Base-by-base conservation (phyloP, 2,113 vertebrate genomes). In the Cephalopholis sonnerati region DNA sequence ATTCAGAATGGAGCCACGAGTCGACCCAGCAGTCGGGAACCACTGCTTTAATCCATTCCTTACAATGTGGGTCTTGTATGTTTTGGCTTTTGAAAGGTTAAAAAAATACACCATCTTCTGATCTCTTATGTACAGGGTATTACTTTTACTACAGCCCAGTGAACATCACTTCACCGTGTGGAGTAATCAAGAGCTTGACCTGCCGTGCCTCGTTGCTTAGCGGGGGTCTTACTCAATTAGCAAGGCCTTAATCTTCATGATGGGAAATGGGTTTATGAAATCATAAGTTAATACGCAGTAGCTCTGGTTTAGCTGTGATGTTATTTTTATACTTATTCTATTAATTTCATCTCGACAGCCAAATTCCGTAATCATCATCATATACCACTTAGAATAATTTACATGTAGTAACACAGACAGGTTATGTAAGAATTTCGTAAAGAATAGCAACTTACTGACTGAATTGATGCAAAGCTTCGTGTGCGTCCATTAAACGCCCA, bases 401-500 rank as follows among this genome's bases (percentile, higher is more conserved):
- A 3, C n/a, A 41, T 65, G 39, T 63, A 22, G 7, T 7, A 78
- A 27, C 58, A 62, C 44, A 46, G 36, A 51, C 61, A 57, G 9
- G 5, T 8, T 51, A 24, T 48, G 7, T 46, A 7, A 54, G 12
- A 4, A 5, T 50, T 22, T 18, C 22, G 22, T 25, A 7, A 77
- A 74, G 67, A 77, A 44, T 11, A 20, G 50, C 62, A 57, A 41
- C 36, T 39, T 15, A 8, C 46, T 67, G 64, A 54, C 41, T 68
- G 77, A 86, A 44, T 18, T 61, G 2, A 59, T 69, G 55, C 17
- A 55, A 70, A 22, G 18, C 65, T 83, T 74, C 77, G 51, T 25
- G 72, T 32, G 44, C 5, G 6, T 64, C 62, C 71, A 81, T 81
- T 92, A 82, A 80, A 54, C 1, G 48, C 48, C 27, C 18, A 51